Conservation (phyloP, 2,797 vertebrate species). For the Xenentodon cancila region DNA sequence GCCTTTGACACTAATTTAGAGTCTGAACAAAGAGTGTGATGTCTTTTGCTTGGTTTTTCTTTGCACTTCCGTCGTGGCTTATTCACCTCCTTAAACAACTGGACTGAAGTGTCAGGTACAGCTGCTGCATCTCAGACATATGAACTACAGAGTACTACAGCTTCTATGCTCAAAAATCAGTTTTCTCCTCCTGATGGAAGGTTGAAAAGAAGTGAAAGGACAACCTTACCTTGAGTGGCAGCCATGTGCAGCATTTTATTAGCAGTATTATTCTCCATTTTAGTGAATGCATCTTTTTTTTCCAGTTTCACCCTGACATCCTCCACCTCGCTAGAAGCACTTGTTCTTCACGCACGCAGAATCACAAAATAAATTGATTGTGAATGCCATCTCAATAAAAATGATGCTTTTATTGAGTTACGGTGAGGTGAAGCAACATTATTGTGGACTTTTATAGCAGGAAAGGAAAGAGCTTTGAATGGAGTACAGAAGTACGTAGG, state of each 20-base stretch:
- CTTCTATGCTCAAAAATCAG: no score
- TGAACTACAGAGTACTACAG: no score
- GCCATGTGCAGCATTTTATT: conserved; percentile 23
- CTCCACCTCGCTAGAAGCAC: conserved; percentile 15
- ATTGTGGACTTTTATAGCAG: conserved; percentile 35
- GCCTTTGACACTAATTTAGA: no score
- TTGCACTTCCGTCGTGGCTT: no score
- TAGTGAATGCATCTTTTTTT: conserved; percentile 37
- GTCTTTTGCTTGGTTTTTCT: no score
- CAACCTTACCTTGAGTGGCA: conserved; percentile 6
- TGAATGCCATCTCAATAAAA: conserved; percentile 34
- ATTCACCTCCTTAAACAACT: no score
- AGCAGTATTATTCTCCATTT: conserved; percentile 12
- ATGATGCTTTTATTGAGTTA: conserved; percentile 30
- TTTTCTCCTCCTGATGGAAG: not conserved
- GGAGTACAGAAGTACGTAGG: conserved; percentile 19
- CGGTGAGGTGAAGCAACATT: conserved; percentile 35
- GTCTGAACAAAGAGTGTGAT: no score
- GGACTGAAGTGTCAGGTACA: no score
- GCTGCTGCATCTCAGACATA: no score
- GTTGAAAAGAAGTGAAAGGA: not conserved
- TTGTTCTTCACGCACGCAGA: conserved; percentile 11
- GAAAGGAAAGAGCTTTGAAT: conserved; percentile 46
- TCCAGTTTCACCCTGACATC: conserved; percentile 55
- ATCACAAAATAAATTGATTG: conserved; percentile 2